phyloP scores from a whole-genome alignment of 2,888 invertebrate genomes.

The Craniophora ligustri region DNA sequence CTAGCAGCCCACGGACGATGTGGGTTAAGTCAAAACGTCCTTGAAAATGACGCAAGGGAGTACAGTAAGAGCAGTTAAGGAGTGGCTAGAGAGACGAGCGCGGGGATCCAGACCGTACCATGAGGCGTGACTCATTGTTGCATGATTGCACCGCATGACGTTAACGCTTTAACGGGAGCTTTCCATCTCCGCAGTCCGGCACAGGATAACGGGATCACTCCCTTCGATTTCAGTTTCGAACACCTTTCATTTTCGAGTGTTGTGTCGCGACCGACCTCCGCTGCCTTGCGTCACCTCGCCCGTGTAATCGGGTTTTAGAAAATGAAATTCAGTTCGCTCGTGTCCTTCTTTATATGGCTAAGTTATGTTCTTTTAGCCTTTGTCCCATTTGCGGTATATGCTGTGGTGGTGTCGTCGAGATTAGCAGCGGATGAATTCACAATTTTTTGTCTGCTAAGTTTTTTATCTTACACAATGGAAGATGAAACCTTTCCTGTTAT shows the following conservation, averaged over 20 bases:
- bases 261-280: slow-evolving; percentile 79
- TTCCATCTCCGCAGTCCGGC: slow-evolving; percentile 79
- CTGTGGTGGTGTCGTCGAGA: slow-evolving; percentile 16
- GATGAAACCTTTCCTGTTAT: too few species aligned
- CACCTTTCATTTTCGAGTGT: slow-evolving; percentile 85
- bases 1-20: slow-evolving; percentile 42
- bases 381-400: slow-evolving; percentile 60
- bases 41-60: slow-evolving; percentile 63
- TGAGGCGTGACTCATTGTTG: slow-evolving; percentile 67
- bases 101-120: slow-evolving; percentile 41
- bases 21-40: slow-evolving; percentile 61
- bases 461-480: slow-evolving; percentile 9
- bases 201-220: slow-evolving; percentile 85
- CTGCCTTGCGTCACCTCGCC: slow-evolving; percentile 77
- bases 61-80: slow-evolving; percentile 55
- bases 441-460: slow-evolving; percentile 8
- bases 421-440: slow-evolving; percentile 25
- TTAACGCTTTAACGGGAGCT: slow-evolving; percentile 80
- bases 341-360: slow-evolving; percentile 81
- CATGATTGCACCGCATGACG: slow-evolving; percentile 73
- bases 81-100: slow-evolving; percentile 45
- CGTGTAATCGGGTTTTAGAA: slow-evolving; percentile 86
- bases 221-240: slow-evolving; percentile 86
- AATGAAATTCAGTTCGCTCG: slow-evolving; percentile 84
- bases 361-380: slow-evolving; percentile 74